Conservation (phyloP, 2,888 invertebrate genomes). For the Caenorhabditis sulstoni region DNA sequence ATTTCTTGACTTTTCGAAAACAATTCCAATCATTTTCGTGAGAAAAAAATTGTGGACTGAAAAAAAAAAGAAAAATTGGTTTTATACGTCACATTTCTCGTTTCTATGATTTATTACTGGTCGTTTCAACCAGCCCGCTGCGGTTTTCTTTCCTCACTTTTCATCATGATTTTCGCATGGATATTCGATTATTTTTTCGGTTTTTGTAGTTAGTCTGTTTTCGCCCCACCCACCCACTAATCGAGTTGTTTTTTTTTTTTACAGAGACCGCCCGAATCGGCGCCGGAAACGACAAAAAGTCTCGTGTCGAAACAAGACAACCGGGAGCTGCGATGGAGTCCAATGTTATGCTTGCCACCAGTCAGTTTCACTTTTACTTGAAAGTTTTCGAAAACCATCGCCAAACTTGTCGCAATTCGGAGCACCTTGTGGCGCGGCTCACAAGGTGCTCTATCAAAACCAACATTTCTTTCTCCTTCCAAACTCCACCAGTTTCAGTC, state of each 20-base stretch:
- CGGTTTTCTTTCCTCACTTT: background rate
- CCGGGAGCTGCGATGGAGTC: constrained; percentile 63
- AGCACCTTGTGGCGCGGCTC: too few species aligned
- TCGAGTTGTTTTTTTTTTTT: constrained; percentile 3
- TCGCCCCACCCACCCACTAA: too few species aligned
- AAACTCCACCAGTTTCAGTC: constrained; percentile 62
- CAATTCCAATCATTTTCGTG: constrained; percentile 2
- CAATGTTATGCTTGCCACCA: constrained; percentile 68
- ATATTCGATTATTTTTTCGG: constrained; percentile 44
- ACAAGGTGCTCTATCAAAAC: too few species aligned
- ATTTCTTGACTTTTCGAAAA: background rate
- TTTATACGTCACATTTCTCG: constrained; percentile 2
- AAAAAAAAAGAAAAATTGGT: constrained; percentile 1
- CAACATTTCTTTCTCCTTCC: too few species aligned
- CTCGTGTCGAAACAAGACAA: background rate
- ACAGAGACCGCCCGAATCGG: constrained; percentile 37
- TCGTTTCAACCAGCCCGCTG: background rate
- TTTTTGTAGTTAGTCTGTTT: constrained; percentile 33
- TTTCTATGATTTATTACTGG: background rate
- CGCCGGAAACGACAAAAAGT: constrained; percentile 26
- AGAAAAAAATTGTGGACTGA: too few species aligned
- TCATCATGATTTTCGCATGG: constrained; percentile 18
- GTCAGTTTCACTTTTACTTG: constrained; percentile 50
- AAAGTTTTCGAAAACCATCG: too few species aligned
- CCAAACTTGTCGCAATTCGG: too few species aligned